Base-by-base conservation (phyloP, 2,888 invertebrate genomes). In the Morpho deidamia region DNA sequence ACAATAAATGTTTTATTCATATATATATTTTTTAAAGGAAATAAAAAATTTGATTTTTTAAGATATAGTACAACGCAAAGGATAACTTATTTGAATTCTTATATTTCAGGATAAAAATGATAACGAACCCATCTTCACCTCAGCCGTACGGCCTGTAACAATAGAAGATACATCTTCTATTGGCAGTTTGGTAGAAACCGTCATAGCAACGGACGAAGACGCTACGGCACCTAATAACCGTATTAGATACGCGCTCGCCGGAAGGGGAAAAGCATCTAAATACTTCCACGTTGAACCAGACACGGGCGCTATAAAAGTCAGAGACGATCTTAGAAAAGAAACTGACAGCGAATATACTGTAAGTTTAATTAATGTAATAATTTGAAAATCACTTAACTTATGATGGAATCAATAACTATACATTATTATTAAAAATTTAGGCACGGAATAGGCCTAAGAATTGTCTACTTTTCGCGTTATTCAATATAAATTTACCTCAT, bases 211-310 rank as follows among this genome's bases (percentile, higher is more conserved):
- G 0, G 97, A 97, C 78, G 92, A 93, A 0, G 97, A 97, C 83
- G 96, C 96, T 7, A 95, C 96, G 0, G 88, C 95, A 0, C 96
- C 97, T 0, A 95, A 95, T 66, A 97, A 97, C 81, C 93, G 95
- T 71, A 88, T 92, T 1, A 86, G 92, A 0, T 97, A 97, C 72
- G 95, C 96, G 74, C 90, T 97, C 49, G 94, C 94, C 7, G 96
- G 96, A 0, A 88, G 95, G 12, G 95, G 95, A 14, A 95, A 96
- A 72, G 94, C 96, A 0, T 90, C 92, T 0, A 95, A 95, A 67
- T 97, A 96, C 78, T 98, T 98, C 89, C 94, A 95, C 64, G 94
- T 98, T 7, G 96, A 97, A 76, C 93, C 95, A 0, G 96, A 96
- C 57, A 94, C 94, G 0, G 98, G 97, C 0, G 92, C 93, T 0